Base-by-base conservation (phyloP, 2,113 vertebrate species). In the Prinia subflava region DNA sequence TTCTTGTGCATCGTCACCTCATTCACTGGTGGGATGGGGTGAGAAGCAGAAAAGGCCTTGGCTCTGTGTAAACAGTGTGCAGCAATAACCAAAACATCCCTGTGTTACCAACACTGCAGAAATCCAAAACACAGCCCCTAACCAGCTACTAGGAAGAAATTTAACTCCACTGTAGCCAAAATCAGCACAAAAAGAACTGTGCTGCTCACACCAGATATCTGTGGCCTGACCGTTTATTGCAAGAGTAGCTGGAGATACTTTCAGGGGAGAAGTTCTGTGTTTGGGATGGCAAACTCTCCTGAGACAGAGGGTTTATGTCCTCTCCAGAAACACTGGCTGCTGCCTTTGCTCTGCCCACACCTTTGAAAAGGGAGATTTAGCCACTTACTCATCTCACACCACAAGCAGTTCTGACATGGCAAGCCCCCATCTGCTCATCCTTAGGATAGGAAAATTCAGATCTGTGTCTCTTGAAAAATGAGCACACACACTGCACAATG, bases 401-500 rank as follows among this genome's bases (percentile, higher is more conserved):
- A 79, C 4, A 15, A 41, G 13, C 12, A 67, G 56, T 30, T 23
- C 65, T 85, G 56, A 30, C 4, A 9, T 7, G 30, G 20, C 10
- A 33, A 85, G 18, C 15, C 14, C 13, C 13, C 15, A 63, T 55
- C 33, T 75, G 5, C 35, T 63, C 30, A 22, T 41, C 52, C 37
- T 56, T 64, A 22, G 14, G 18, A 21, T 3, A 68, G 65, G 17
- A 92, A 79, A 68, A 86, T n/a, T 46, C 39, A 44, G 1, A 39
- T 71, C 52, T 85, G 1, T 67, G 23, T 79, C 27, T 67, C 35
- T 82, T 60, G 31, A 31, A 62, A 44, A 75, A 73, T 11, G 28
- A 17, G 10, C 11, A 56, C 1, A 1, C 1, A 2, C 10, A 30
- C 20, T 69, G 13, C 2, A 4, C 5, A 12, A 56, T 2, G 3